A percentile compares a stretch with the other conserved stretches of the same genome.
Conservation (phyloP, 2,888 invertebrate species). For the Drosophila meridiana region DNA sequence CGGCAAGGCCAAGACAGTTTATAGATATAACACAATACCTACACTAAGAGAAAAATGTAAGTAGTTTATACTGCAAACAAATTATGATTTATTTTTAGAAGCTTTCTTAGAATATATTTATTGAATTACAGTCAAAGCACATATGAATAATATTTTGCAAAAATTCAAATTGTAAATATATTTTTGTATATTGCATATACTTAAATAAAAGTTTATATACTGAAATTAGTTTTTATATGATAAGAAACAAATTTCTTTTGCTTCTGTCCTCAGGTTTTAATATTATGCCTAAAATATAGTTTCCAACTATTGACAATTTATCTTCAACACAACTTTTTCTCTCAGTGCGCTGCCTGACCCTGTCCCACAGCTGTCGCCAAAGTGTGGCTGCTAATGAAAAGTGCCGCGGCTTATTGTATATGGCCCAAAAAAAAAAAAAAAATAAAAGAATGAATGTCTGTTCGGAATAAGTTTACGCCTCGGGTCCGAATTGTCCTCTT, state of each 20-base stretch:
- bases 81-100: background rate
- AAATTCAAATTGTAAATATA: background rate
- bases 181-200: background rate
- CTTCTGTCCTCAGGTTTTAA: background rate
- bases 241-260: background rate
- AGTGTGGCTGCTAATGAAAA: conserved; percentile 80
- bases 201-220: background rate
- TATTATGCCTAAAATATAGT: background rate
- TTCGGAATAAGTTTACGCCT: conserved; percentile 32
- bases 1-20: conserved; percentile 66
- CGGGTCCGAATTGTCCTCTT: conserved; percentile 23
- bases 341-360: conserved; percentile 1
- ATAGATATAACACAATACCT: conserved; percentile 53
- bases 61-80: background rate
- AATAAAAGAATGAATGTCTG: conserved; percentile 17
- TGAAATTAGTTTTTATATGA: too few species aligned
- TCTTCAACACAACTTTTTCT: background rate
- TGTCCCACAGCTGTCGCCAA: conserved; percentile 19
- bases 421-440: conserved; percentile 23
- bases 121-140: too few species aligned
- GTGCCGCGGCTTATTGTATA: conserved; percentile 57
- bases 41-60: background rate
- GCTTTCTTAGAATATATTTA: background rate
- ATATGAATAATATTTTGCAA: background rate
- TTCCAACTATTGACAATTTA: background rate